Conservation (phyloP, 2,113 vertebrate genomes). For the Bothrops jararaca region DNA sequence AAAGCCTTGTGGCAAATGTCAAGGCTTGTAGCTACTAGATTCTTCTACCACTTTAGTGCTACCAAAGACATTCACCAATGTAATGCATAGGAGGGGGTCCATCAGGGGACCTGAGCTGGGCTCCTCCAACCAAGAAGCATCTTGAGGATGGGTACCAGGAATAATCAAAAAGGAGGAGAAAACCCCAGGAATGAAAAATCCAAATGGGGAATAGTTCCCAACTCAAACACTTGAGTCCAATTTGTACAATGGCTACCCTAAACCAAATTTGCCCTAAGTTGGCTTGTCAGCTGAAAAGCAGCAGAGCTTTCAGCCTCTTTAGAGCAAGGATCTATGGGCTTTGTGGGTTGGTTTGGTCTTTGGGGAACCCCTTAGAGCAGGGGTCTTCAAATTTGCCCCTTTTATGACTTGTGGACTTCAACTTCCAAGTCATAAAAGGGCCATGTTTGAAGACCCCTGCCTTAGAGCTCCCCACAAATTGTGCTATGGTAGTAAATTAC, state of each 20-base stretch:
- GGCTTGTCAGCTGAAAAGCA: background rate
- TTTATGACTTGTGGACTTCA: too few species aligned
- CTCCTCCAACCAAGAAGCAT: background rate
- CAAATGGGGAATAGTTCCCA: background rate
- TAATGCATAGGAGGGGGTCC: background rate
- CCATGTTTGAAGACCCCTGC: too few species aligned
- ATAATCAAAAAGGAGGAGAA: background rate
- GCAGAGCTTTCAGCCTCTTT: background rate
- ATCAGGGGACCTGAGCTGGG: background rate
- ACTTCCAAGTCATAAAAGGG: too few species aligned
- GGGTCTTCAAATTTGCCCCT: too few species aligned
- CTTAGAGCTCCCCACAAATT: background rate
- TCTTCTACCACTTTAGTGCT: background rate
- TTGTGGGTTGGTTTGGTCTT: background rate
- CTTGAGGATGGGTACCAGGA: background rate
- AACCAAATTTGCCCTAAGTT: background rate
- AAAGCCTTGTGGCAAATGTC: background rate
- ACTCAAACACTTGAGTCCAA: background rate
- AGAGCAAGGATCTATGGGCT: background rate
- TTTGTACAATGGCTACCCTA: background rate
- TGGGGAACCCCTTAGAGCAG: background rate
- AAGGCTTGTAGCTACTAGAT: background rate
- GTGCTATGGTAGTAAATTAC: background rate
- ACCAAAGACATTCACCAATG: background rate
- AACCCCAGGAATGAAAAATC: background rate